phyloP scores from a whole-genome alignment of 92 coral and sea anemone genomes.

The Epizoanthus scotinus region DNA sequence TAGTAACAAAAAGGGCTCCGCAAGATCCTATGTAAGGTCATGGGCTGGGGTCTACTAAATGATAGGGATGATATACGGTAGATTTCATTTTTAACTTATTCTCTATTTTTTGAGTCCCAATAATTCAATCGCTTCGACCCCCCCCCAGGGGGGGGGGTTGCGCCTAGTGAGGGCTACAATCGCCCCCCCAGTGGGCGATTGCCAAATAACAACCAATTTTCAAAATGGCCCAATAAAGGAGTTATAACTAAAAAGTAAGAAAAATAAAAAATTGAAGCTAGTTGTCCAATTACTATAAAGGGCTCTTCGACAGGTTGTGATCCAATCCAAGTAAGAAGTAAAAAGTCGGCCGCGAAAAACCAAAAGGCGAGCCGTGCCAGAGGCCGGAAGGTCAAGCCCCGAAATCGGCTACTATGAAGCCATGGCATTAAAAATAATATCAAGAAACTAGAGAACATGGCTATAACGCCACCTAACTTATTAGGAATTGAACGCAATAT shows the following conservation, averaged over 20 bases:
- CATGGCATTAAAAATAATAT: constrained; percentile 56
- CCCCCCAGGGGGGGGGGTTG: no score
- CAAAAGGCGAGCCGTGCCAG: constrained; percentile 81
- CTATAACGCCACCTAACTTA: constrained; percentile 60
- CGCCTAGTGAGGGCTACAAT: no score
- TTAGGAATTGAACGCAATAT: constrained; percentile 61
- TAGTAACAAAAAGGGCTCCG: constrained; percentile 72
- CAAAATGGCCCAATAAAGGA: constrained; percentile 65
- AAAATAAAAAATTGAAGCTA: constrained; percentile 69
- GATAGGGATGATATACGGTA: constrained; percentile 74
- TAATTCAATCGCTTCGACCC: no score
- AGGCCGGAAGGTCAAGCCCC: constrained; percentile 83
- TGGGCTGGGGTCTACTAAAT: constrained; percentile 86
- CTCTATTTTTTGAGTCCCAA: no score
- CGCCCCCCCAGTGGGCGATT: no score
- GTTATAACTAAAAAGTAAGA: constrained; percentile 57
- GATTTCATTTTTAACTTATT: constrained; percentile 43
- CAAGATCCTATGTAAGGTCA: constrained; percentile 75
- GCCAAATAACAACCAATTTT: constrained; percentile 44
- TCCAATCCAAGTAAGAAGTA: constrained; percentile 85
- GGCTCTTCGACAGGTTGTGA: constrained; percentile 78
- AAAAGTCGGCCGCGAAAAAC: constrained; percentile 72
- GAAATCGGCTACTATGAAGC: constrained; percentile 53
- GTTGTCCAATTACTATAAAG: constrained; percentile 67
- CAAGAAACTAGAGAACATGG: constrained; percentile 54